Percentiles rank a stretch among this genome's conserved stretches.
phyloP scores from a whole-genome alignment of 1,140 invertebrate species.

The Goniozus legneri region DNA sequence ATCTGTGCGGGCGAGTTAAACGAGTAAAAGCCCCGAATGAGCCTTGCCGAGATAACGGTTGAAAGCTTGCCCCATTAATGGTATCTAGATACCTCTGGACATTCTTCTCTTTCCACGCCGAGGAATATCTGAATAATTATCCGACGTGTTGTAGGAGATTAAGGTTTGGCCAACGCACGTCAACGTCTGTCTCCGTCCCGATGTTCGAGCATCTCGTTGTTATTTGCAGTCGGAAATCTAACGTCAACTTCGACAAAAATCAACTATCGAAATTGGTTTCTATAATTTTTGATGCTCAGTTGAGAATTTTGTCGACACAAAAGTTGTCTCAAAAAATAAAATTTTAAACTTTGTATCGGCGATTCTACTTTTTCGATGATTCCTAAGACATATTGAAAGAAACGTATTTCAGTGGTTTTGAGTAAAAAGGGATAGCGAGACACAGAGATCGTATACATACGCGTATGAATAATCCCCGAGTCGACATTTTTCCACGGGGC shows the following conservation, averaged over 20 bases:
- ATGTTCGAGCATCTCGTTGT: background rate
- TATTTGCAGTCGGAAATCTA: constrained; percentile 13
- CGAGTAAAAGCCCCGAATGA: constrained; percentile 42
- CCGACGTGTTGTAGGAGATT: constrained; percentile 38
- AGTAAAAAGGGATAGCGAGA: constrained; percentile 9
- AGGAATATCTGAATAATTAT: constrained; percentile 46
- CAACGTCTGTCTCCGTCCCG: background rate
- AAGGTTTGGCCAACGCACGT: constrained; percentile 27
- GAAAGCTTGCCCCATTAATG: constrained; percentile 50
- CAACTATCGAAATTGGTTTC: constrained; percentile 12
- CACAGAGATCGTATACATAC: constrained; percentile 18
- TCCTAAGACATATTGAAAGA: background rate
- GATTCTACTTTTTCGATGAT: constrained; percentile 6
- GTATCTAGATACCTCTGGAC: constrained; percentile 42
- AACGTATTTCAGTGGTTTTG: background rate
- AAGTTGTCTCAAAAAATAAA: background rate
- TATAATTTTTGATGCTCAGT: background rate
- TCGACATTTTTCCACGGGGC: constrained; percentile 17
- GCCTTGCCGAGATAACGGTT: constrained; percentile 43
- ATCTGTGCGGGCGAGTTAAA: constrained; percentile 36
- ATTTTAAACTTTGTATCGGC: background rate
- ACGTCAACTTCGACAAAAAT: constrained; percentile 14
- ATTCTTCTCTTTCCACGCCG: no score
- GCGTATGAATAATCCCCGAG: constrained; percentile 20
- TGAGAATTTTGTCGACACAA: background rate